phyloP scores from a whole-genome alignment of 2,888 invertebrate genomes.

The Neocrepidodera transversa region DNA sequence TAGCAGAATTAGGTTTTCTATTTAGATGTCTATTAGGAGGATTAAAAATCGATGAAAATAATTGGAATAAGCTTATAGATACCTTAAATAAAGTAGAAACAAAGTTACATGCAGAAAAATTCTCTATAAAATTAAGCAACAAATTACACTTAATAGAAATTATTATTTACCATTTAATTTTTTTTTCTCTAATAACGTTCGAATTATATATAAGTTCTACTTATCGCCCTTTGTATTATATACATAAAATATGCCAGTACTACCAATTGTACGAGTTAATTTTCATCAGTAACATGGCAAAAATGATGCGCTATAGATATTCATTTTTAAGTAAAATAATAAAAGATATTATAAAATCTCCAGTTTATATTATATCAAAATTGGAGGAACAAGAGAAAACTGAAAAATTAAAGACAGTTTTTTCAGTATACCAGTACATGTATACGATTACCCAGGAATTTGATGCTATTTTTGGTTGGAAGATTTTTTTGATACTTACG shows the following conservation, averaged over 20 bases:
- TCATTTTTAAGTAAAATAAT: slow-evolving; percentile 17
- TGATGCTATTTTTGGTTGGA: slow-evolving; percentile 26
- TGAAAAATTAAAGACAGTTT: slow-evolving; percentile 12
- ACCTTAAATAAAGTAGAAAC: slow-evolving; percentile 2
- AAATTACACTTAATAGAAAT: background rate
- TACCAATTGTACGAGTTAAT: slow-evolving; percentile 23
- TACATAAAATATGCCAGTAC: slow-evolving; percentile 22
- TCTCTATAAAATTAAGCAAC: background rate
- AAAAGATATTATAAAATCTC: background rate
- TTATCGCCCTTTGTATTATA: background rate
- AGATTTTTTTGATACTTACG: slow-evolving; percentile 26
- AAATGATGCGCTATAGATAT: slow-evolving; percentile 16
- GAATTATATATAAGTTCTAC: background rate
- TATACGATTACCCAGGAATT: slow-evolving; percentile 12
- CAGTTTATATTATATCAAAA: background rate
- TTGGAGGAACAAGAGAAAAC: background rate
- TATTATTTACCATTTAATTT: background rate
- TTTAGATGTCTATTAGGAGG: slow-evolving; percentile 6
- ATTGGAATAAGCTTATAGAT: slow-evolving; percentile 19
- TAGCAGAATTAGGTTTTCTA: slow-evolving; percentile 18
- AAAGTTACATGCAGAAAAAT: background rate
- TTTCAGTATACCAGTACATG: slow-evolving; percentile 16
- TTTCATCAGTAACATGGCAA: slow-evolving; percentile 8
- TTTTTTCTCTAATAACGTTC: background rate
- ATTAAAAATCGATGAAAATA: background rate